These are phyloP conservation scores for Drosophila atroscutellata DNA, from an alignment of 2,888 invertebrate genomes.

Conservation along the genomic window DNA sequence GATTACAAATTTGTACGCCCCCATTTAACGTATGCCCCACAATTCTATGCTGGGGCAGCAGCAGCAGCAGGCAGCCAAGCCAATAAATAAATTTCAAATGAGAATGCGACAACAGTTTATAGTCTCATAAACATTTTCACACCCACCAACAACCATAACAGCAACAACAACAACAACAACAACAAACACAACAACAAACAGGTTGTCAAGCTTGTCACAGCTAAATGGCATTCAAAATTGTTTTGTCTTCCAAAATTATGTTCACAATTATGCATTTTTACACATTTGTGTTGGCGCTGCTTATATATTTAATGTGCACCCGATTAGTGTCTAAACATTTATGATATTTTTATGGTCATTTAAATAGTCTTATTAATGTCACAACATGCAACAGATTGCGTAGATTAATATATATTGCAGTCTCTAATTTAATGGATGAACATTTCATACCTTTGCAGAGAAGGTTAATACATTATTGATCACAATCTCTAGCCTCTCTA, in stretches of 20 bases:
- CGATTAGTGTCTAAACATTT: slow-evolving; percentile 12
- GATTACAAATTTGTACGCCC: slow-evolving; percentile 30
- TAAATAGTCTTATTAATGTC: neutral
- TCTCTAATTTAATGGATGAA: neutral
- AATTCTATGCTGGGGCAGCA: slow-evolving; percentile 25
- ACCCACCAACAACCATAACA: slow-evolving; percentile 31
- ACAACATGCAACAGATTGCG: neutral
- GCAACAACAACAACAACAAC: slow-evolving; percentile 18
- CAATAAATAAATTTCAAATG: slow-evolving; percentile 70
- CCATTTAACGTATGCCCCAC: slow-evolving; percentile 33
- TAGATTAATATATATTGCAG: neutral
- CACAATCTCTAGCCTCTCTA: neutral
- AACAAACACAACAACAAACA: slow-evolving; percentile 23
- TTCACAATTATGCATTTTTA: slow-evolving; percentile 35
- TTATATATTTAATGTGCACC: slow-evolving; percentile 26
- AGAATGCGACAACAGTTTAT: slow-evolving; percentile 52
- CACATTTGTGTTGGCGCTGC: slow-evolving; percentile 25
- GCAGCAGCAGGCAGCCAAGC: slow-evolving; percentile 5
- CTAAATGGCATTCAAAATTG: slow-evolving; percentile 34
- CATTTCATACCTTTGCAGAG: neutral
- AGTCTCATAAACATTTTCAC: slow-evolving; percentile 64
- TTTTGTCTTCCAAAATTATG: slow-evolving; percentile 28
- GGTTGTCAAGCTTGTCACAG: slow-evolving; percentile 44
- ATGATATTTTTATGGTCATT: neutral
- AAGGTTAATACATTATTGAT: no score